phyloP scores from a whole-genome alignment of 2,797 vertebrate species.

The Labroides dimidiatus region DNA sequence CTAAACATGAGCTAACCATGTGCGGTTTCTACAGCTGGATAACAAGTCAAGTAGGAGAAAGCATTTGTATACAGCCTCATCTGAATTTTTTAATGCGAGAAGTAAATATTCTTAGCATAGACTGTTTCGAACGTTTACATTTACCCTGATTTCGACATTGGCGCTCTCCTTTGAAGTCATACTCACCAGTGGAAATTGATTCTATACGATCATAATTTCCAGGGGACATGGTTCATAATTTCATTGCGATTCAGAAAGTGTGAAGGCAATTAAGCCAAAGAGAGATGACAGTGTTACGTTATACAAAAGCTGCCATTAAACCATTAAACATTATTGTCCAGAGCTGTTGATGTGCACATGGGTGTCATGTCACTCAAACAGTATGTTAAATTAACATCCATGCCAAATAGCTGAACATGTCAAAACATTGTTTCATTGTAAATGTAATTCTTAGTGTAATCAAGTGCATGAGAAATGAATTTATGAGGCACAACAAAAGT shows the following conservation, averaged over 20 bases:
- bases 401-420: constrained; percentile 4
- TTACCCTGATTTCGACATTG: background rate
- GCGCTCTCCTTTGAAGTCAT: background rate
- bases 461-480: background rate
- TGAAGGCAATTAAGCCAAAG: background rate
- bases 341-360: constrained; percentile 4
- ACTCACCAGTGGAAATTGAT: background rate
- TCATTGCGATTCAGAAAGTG: background rate
- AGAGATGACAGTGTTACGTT: background rate
- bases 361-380: constrained; percentile 8
- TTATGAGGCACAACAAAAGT: background rate
- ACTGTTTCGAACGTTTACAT: no score
- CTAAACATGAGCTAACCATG: constrained; percentile 15
- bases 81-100: background rate
- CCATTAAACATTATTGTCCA: background rate
- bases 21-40: constrained; percentile 1
- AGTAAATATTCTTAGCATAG: no score
- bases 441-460: background rate
- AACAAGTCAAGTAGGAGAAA: background rate
- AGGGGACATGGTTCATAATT: background rate
- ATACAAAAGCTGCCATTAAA: constrained; percentile 17
- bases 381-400: background rate
- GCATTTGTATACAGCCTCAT: background rate
- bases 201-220: background rate
- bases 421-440: background rate